These are phyloP conservation scores for Cynopterus sphinx DNA, from an alignment of 2,797 vertebrate species.

Conservation along the genomic window DNA sequence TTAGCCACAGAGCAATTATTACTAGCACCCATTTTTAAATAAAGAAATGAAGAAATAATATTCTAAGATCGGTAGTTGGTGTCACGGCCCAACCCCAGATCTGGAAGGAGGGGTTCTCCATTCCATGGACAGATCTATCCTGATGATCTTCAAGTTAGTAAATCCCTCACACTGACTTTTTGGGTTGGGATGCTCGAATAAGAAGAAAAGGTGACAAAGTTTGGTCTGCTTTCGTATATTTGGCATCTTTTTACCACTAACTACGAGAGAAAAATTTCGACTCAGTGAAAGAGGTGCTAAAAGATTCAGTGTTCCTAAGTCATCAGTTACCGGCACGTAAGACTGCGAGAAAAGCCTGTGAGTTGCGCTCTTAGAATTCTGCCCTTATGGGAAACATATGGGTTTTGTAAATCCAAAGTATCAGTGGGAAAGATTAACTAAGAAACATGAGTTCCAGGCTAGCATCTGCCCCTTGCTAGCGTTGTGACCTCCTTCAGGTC, in stretches of 20 bases:
- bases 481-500: neutral
- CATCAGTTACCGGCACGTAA: accelerated
- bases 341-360: neutral
- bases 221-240: neutral
- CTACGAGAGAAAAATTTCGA: neutral
- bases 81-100: neutral
- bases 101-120: neutral
- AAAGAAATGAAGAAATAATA: conserved; percentile 41
- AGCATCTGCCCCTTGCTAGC: neutral
- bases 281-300: neutral
- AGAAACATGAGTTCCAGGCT: neutral
- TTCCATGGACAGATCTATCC: neutral
- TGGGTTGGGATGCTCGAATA: neutral
- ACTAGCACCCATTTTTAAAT: conserved; percentile 56
- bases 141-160: neutral
- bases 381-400: neutral
- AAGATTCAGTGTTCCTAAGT: neutral
- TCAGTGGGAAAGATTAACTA: neutral
- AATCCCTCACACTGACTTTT: neutral
- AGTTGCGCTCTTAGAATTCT: neutral
- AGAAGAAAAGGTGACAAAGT: neutral
- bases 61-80: conserved; percentile 23
- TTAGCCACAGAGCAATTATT: conserved; percentile 10
- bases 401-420: neutral
- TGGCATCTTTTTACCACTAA: neutral